Evolutionary conservation across 2,113 vertebrate genomes (phyloP), one percentile per base, ranked within the genome.

Genomic region (Eleginops maclovinus): DNA sequence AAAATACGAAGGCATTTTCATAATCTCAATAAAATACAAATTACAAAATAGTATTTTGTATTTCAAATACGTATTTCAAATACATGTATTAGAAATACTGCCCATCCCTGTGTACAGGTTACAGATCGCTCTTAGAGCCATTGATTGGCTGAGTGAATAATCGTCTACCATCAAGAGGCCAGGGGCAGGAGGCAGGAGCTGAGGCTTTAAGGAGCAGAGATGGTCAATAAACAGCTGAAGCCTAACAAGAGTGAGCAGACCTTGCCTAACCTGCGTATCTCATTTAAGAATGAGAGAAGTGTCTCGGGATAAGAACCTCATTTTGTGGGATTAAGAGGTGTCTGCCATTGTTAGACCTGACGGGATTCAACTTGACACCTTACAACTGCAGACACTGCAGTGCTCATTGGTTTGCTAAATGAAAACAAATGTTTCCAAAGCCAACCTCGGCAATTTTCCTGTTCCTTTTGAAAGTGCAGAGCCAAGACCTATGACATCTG

Each of bases 211-310:
- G 77, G 82, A 8, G 82, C 79, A 77, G 64, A 72, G 58, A 24
- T 24, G 40, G 84, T 92, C 91, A 80, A 92, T 93, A 89, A 92
- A 86, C 62, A 78, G 59, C 77, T 76, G 81, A 79, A 64, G 79
- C 65, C 56, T 77, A 85, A 90, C 89, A 87, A 91, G 78, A 68
- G 59, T 53, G 36, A 72, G 59, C 28, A 72, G 83, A 87, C 85
- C 82, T 83, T 50, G 59, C 66, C 55, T 65, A 75, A 59, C 72
- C 83, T 31, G n/a, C 14, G 83, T 50, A 74, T 81, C 81, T 91
- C 74, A 60, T 73, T 90, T 73, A 78, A 78, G 70, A 64, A 28
- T 44, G 54, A 75, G 21, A 56, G 28, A 60, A 66, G 21, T 43
- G 58, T 72, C 88, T 54, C 41, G 58, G 46, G 72, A 90, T 72